phyloP scores from a whole-genome alignment of 2,888 invertebrate species.

The Agrochola macilenta region DNA sequence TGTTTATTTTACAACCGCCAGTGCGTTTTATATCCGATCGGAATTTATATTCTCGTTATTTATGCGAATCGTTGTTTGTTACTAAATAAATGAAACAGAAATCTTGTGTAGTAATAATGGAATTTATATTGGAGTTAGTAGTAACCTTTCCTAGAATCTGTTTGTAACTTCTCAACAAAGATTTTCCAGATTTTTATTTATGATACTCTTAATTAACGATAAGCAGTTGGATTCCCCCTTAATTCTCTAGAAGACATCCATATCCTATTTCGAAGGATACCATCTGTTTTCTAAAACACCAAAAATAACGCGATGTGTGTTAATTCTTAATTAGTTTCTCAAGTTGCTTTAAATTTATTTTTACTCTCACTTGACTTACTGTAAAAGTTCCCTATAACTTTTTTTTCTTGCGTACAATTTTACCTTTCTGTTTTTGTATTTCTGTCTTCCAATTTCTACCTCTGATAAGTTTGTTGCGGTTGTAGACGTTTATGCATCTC shows the following conservation, averaged over 20 bases:
- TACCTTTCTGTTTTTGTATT: background rate
- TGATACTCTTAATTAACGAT: conserved; percentile 9
- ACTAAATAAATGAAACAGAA: conserved; percentile 23
- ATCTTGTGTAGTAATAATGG: conserved; percentile 25
- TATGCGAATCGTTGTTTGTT: conserved; percentile 38
- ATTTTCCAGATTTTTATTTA: background rate
- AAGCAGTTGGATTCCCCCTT: conserved; percentile 32
- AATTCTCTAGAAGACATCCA: conserved; percentile 26
- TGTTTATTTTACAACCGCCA: conserved; percentile 55
- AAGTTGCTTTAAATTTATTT: conserved; percentile 17
- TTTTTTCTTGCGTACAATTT: conserved; percentile 18
- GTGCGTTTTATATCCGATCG: conserved; percentile 61
- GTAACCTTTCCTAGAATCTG: conserved; percentile 26
- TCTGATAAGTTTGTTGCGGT: conserved; percentile 2
- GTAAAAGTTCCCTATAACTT: background rate
- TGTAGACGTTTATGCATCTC: conserved; percentile 13
- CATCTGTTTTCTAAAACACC: conserved; percentile 47
- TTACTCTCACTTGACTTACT: background rate
- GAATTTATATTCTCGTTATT: conserved; percentile 51
- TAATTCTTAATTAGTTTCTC: conserved; percentile 39
- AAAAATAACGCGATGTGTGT: conserved; percentile 44
- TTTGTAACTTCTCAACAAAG: background rate
- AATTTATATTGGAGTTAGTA: conserved; percentile 14
- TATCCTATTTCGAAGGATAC: conserved; percentile 47
- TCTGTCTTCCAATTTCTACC: conserved; percentile 2